These are phyloP conservation scores for Toxostoma redivivum DNA, from an alignment of 2,113 vertebrate species.

Conservation along the genomic window DNA sequence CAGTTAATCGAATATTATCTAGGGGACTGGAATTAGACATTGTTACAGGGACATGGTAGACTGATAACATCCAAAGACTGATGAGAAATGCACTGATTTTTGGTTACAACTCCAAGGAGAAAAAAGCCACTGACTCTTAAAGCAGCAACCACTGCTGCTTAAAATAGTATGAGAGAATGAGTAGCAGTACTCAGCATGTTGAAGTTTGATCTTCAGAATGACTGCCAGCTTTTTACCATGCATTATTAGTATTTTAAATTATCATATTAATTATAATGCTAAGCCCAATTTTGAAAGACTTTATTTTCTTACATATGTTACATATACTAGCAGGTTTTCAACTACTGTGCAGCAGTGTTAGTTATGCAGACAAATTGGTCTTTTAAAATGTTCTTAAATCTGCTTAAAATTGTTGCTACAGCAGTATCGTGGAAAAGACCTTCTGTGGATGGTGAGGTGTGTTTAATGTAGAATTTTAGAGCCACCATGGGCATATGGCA, in stretches of 20 bases:
- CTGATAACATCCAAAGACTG: neutral
- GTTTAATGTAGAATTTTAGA: neutral
- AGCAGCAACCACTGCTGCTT: neutral
- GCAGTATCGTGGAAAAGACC: neutral
- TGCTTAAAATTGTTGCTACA: neutral
- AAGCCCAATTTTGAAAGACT: neutral
- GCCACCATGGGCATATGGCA: neutral
- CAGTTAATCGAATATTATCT: neutral
- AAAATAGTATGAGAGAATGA: neutral
- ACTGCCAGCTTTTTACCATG: neutral
- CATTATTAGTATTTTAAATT: neutral
- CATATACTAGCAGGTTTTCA: neutral
- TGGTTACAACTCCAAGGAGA: neutral
- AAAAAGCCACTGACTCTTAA: neutral
- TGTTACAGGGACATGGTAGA: neutral
- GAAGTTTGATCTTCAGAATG: neutral
- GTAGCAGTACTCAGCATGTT: neutral
- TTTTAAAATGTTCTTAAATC: neutral
- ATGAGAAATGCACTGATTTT: neutral
- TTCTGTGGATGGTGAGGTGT: neutral
- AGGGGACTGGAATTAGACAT: neutral
- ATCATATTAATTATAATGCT: neutral
- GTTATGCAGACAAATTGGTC: neutral
- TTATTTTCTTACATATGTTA: neutral
- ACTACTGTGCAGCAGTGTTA: neutral